Percentiles rank a stretch among this genome's conserved stretches.
Conservation (phyloP, 2,888 invertebrate species). For the Meloe dianella region DNA sequence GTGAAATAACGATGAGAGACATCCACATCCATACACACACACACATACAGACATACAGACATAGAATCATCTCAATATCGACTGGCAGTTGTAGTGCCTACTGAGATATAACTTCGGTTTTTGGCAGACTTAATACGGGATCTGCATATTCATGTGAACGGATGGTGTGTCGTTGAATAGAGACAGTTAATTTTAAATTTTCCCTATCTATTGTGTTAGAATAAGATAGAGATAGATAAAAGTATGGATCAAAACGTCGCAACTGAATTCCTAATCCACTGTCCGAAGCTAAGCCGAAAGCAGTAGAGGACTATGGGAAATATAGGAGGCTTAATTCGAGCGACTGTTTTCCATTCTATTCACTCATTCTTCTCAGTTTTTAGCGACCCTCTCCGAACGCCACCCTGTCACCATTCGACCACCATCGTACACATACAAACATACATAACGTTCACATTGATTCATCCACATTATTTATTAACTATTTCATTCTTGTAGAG, state of each 20-base stretch:
- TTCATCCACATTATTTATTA: slow-evolving; percentile 43
- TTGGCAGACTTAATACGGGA: slow-evolving; percentile 58
- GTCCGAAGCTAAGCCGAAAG: slow-evolving; percentile 53
- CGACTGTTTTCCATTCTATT: slow-evolving; percentile 31
- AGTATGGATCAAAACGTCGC: slow-evolving; percentile 45
- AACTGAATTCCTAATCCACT: slow-evolving; percentile 56
- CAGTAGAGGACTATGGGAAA: slow-evolving; percentile 51
- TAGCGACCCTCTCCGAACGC: slow-evolving; percentile 13
- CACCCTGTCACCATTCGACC: background rate
- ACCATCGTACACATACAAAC: background rate
- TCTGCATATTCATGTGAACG: slow-evolving; percentile 58
- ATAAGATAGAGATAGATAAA: slow-evolving; percentile 38
- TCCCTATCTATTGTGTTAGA: slow-evolving; percentile 35
- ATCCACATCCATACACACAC: background rate
- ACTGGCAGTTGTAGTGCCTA: slow-evolving; percentile 43
- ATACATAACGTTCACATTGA: background rate
- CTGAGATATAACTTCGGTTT: slow-evolving; percentile 57
- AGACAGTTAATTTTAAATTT: slow-evolving; percentile 14
- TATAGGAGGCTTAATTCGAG: slow-evolving; percentile 52
- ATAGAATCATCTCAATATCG: slow-evolving; percentile 49
- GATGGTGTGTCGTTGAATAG: slow-evolving; percentile 40
- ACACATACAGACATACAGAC: background rate
- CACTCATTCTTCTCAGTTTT: background rate
- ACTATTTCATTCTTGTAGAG: too few species aligned
- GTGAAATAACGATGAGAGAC: slow-evolving; percentile 2